phyloP scores from a whole-genome alignment of 2,888 invertebrate genomes.

The Oxytorus armatus region DNA sequence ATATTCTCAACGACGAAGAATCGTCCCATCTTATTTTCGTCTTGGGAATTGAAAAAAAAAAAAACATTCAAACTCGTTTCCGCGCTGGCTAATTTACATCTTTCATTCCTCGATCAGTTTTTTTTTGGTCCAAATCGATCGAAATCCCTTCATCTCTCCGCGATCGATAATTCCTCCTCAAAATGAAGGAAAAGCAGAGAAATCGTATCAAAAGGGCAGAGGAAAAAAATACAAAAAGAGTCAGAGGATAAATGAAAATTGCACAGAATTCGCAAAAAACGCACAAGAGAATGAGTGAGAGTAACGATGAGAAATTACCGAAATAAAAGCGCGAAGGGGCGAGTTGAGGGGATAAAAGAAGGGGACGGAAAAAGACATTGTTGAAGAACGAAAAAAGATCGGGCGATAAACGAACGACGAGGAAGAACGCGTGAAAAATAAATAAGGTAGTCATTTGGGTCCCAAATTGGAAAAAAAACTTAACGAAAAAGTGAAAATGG shows the following conservation, averaged over 20 bases:
- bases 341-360: slow-evolving; percentile 22
- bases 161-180: slow-evolving; percentile 21
- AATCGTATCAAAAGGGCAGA: slow-evolving; percentile 33
- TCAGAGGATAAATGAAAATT: slow-evolving; percentile 37
- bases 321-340: not conserved
- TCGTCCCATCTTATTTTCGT: slow-evolving; percentile 22
- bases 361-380: slow-evolving; percentile 19
- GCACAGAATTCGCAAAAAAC: slow-evolving; percentile 57
- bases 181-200: slow-evolving; percentile 25
- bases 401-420: slow-evolving; percentile 34
- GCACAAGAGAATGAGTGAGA: slow-evolving; percentile 47
- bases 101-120: slow-evolving; percentile 40
- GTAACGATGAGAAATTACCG: slow-evolving; percentile 10
- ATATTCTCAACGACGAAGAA: slow-evolving; percentile 36
- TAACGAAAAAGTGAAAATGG: slow-evolving; percentile 29
- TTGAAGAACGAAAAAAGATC: slow-evolving; percentile 21
- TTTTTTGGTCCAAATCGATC: slow-evolving; percentile 38
- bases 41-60: slow-evolving; percentile 24
- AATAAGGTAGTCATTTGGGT: slow-evolving; percentile 17
- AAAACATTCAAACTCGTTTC: slow-evolving; percentile 46
- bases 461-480: not conserved
- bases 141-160: slow-evolving; percentile 48
- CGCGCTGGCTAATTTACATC: slow-evolving; percentile 55
- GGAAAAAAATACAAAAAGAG: slow-evolving; percentile 15
- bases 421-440: slow-evolving; percentile 40